Percentiles rank a stretch among this genome's conserved stretches.
Conservation (phyloP, 2,113 vertebrate species). For the Notothenia rossii region DNA sequence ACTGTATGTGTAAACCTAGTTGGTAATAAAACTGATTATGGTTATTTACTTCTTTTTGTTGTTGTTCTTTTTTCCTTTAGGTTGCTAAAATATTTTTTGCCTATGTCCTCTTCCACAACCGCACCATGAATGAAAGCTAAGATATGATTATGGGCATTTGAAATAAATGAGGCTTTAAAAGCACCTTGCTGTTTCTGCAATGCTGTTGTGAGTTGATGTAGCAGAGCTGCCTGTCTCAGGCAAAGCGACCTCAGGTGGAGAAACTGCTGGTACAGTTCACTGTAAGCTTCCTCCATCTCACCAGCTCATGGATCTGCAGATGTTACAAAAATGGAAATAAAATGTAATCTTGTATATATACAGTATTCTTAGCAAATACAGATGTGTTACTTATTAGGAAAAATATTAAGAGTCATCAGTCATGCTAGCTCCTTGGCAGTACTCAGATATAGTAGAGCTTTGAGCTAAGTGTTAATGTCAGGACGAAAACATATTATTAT, state of each 20-base stretch:
- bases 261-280: slow-evolving; percentile 84
- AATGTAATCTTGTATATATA: background rate
- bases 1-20: no score
- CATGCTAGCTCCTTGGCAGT: background rate
- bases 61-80: no score
- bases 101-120: no score
- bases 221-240: slow-evolving; percentile 83
- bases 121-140: background rate
- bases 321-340: background rate
- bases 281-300: slow-evolving; percentile 85
- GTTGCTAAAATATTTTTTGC: no score
- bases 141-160: background rate
- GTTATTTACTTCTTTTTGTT: no score
- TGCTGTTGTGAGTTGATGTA: slow-evolving; percentile 77
- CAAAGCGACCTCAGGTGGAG: slow-evolving; percentile 84
- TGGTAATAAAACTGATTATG: no score
- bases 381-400: background rate
- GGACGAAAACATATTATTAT: background rate
- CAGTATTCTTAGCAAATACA: background rate
- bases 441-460: background rate
- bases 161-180: background rate
- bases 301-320: slow-evolving; percentile 27
- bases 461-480: background rate
- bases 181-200: slow-evolving; percentile 76
- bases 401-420: background rate